Base-by-base conservation (phyloP, 2,113 vertebrate genomes). In the Trogon surrucura region DNA sequence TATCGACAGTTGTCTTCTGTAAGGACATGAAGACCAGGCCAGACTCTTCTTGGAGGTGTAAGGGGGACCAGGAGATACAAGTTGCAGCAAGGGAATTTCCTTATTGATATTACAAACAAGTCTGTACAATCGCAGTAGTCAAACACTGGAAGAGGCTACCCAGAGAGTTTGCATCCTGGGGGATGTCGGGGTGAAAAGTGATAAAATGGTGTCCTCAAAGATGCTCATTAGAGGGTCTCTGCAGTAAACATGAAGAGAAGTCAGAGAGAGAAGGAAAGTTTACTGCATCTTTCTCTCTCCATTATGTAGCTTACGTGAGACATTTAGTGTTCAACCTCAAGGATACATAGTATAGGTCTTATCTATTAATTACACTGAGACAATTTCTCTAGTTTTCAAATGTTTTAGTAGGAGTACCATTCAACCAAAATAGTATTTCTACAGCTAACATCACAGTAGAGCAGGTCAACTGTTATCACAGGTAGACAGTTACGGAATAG, bases 361-460 rank as follows among this genome's bases (percentile, higher is more conserved):
- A 83, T 89, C 86, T 94, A 29, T 53, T 93, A 93, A 95, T 93
- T 92, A 70, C 32, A 74, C 8, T 30, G 47, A 62, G 38, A 54
- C 22, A 74, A 80, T 45, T 92, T 86, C 44, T 92, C 15, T 21
- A 50, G 60, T 50, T 47, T 88, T 95, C 64, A 80, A 84, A 73
- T 30, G 27, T 13, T 91, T 77, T 78, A 51, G 86, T 10, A 88
- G 20, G 44, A 44, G 23, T 13, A 47, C 27, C 25, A 36, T 80
- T 92, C 56, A 89, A 70, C 20, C 16, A 78, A 85, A 80, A 72
- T 4, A 74, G 16, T 21, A 41, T 62, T 92, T 91, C 72, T 62
- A 27, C 34, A 78, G 56, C 36, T 89, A 73, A 58, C 41, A 91
- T 57, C 19, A 80, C 36, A 80, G 34, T 84, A 48, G 45, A 89